phyloP scores from a whole-genome alignment of 2,797 vertebrate species.

The Cossypha polioptera region DNA sequence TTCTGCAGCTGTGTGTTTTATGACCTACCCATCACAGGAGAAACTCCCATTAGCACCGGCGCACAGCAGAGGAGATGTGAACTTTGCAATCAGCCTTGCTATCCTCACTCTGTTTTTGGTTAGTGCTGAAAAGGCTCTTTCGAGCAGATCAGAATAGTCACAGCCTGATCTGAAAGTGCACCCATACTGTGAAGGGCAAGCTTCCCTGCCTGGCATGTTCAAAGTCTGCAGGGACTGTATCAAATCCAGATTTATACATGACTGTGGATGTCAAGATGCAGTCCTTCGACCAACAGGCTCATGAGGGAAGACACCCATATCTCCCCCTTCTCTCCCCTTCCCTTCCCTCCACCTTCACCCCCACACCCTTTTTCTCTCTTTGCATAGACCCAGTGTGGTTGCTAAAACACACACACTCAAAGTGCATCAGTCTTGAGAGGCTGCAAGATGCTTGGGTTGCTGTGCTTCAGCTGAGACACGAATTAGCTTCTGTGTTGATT shows the following conservation, averaged over 20 bases:
- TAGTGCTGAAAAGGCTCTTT: constrained; percentile 23
- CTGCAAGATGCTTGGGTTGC: neutral
- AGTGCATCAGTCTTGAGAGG: neutral
- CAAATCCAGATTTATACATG: neutral
- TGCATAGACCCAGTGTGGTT: neutral
- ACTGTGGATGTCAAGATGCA: neutral
- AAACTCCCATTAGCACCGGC: neutral
- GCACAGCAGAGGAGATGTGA: neutral
- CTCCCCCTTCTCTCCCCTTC: neutral
- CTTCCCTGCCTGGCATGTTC: constrained; percentile 26
- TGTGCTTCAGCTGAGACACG: neutral
- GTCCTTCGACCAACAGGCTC: neutral
- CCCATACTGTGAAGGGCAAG: constrained; percentile 41
- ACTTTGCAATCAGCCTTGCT: constrained; percentile 26
- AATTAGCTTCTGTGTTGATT: neutral
- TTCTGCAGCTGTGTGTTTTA: constrained; percentile 30
- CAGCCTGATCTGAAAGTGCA: constrained; percentile 7
- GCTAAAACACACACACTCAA: neutral
- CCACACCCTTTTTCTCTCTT: neutral
- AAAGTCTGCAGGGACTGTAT: neutral
- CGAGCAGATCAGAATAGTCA: constrained; percentile 7
- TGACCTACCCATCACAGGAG: constrained; percentile 25
- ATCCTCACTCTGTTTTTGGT: neutral
- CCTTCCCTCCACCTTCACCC: neutral
- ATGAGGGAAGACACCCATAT: neutral